These are phyloP conservation scores for Hydrolagus colliei DNA, from an alignment of 2,797 vertebrate genomes.

Conservation along the genomic window DNA sequence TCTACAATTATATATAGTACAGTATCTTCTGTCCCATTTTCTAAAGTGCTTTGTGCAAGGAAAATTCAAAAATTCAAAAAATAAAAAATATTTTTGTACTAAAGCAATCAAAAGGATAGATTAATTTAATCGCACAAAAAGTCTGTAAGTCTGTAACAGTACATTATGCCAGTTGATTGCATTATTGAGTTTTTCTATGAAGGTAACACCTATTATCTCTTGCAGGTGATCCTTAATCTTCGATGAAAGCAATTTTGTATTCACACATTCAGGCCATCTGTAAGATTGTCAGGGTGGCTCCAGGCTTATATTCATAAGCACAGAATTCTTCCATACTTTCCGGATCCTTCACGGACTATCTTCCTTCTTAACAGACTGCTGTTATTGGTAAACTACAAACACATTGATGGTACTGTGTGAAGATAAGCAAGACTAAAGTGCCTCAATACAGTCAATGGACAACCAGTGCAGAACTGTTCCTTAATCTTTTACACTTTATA, in stretches of 20 bases:
- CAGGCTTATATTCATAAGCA: not conserved
- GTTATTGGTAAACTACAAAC: not conserved
- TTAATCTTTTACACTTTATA: no score
- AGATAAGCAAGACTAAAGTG: no score
- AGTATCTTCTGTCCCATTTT: not conserved
- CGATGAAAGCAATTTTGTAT: not conserved
- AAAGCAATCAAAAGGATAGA: conserved; percentile 1
- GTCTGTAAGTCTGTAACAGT: not conserved
- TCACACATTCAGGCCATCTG: conserved; percentile 16
- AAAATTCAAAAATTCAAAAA: no score
- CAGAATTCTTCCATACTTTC: not conserved
- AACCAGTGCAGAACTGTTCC: no score
- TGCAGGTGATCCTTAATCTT: conserved; percentile 9
- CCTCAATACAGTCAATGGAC: no score
- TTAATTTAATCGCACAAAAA: conserved; percentile 17
- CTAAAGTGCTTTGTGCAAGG: not conserved
- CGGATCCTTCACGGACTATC: no score
- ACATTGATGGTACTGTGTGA: not conserved
- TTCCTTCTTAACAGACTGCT: not conserved
- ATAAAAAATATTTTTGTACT: not conserved
- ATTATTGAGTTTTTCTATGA: conserved; percentile 24
- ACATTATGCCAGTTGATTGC: conserved; percentile 3
- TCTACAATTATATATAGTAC: not conserved
- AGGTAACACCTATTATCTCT: conserved; percentile 4
- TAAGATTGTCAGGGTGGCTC: not conserved